Conservation (phyloP, 1,140 invertebrate species). For the Aphis gossypii region DNA sequence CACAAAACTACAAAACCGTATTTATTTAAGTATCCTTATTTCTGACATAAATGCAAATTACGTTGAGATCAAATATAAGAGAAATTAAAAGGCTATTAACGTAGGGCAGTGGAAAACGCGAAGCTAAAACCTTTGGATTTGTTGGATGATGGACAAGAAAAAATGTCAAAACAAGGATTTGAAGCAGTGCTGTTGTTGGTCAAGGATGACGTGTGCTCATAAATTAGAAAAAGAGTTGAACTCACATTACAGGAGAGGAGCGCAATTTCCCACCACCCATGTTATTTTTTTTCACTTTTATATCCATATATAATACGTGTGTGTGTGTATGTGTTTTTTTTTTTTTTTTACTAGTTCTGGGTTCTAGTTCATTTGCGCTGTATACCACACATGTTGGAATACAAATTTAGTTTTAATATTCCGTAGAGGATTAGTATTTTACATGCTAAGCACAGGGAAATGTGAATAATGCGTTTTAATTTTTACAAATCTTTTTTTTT, state of each 20-base stretch:
- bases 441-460: constrained; percentile 22
- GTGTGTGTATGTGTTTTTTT: not conserved
- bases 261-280: not conserved
- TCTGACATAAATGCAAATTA: constrained; percentile 23
- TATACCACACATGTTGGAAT: constrained; percentile 41
- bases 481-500: constrained; percentile 33
- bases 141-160: not conserved
- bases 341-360: not conserved
- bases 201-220: constrained; percentile 34
- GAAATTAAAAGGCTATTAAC: constrained; percentile 37
- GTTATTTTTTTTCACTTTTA: constrained; percentile 26
- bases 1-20: constrained; percentile 18
- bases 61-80: constrained; percentile 7
- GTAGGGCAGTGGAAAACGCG: not conserved
- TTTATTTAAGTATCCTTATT: constrained; percentile 23
- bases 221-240: constrained; percentile 48
- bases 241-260: not conserved
- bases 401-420: constrained; percentile 55
- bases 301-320: not conserved
- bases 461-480: constrained; percentile 47
- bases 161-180: constrained; percentile 34
- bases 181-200: not conserved
- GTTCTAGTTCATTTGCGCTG: constrained; percentile 27
- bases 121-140: constrained; percentile 31
- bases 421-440: constrained; percentile 49